Base-by-base conservation (phyloP, 2,888 invertebrate genomes). In the Thecocarcelia acutangulata region DNA sequence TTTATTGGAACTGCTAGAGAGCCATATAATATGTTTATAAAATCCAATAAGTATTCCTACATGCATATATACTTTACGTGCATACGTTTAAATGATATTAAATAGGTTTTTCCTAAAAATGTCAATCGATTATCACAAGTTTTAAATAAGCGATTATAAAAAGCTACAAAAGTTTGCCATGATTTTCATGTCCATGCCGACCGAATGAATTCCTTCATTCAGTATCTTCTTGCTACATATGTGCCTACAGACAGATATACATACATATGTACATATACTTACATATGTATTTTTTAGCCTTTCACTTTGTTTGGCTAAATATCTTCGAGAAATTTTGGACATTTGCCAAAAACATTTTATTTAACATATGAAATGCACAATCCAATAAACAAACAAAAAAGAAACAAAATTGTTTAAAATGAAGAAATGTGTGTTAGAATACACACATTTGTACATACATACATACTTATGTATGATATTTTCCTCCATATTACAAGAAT, bases 231-330 rank as follows among this genome's bases (percentile, higher is more conserved):
- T 56, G 13, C n/a, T 56, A 9, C 24, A 24, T 3, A 24, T 24
- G 24, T 24, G 2, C 3, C 24, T 58, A n/a, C n/a, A n/a, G n/a
- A n/a, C n/a, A n/a, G n/a, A n/a, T n/a, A n/a, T n/a, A n/a, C n/a
- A n/a, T n/a, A n/a, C n/a, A n/a, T n/a, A n/a, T n/a, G n/a, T n/a
- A n/a, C n/a, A n/a, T n/a, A n/a, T n/a, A n/a, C n/a, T n/a, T n/a
- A n/a, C n/a, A n/a, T n/a, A n/a, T n/a, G n/a, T 69, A 13, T n/a
- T 37, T 46, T 11, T 44, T 40, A 33, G 40, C 40, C 15, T 54
- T 52, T 69, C 21, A 17, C 44, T 44, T 66, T 59, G 64, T 52
- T 76, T 68, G 68, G 15, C 52, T n/a, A 56, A 76, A 68, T 46
- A 42, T 68, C n/a, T 33, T 52, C 42, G 50, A 75, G 17, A 42